A percentile compares a stretch with the other conserved stretches of the same genome.
These are phyloP conservation scores for Aphidius ervi DNA, from an alignment of 1,140 invertebrate species.

Conservation along the genomic window DNA sequence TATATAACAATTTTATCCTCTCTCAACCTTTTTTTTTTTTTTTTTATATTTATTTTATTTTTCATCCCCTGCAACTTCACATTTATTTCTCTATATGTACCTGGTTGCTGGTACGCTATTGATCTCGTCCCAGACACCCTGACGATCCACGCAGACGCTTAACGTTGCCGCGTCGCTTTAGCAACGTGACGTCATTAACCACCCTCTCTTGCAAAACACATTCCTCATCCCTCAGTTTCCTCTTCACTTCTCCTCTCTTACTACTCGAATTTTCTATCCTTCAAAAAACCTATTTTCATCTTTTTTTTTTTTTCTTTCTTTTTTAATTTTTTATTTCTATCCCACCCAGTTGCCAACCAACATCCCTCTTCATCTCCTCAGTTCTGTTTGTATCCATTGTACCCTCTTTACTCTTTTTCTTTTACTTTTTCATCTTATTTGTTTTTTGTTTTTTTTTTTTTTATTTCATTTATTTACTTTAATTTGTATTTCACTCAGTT, in stretches of 20 bases:
- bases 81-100: slow-evolving; percentile 23
- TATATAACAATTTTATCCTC: no score
- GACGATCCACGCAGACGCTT: slow-evolving; percentile 49
- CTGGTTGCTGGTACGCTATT: slow-evolving; percentile 51
- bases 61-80: no score
- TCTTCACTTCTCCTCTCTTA: slow-evolving; percentile 8
- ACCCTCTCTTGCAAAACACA: slow-evolving; percentile 9
- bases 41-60: no score
- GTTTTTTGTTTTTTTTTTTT: no score
- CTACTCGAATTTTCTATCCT: neutral
- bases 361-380: neutral
- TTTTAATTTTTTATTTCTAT: neutral
- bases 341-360: neutral
- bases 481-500: no score
- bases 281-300: neutral
- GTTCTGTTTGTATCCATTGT: no score
- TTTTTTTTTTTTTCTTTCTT: neutral
- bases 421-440: no score
- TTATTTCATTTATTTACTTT: no score
- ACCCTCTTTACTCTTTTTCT: no score
- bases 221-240: neutral
- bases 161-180: slow-evolving; percentile 51
- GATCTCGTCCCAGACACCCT: slow-evolving; percentile 49
- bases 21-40: no score
- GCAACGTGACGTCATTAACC: slow-evolving; percentile 52